A percentile compares a stretch with the other conserved stretches of the same genome.
Evolutionary conservation across 2,888 invertebrate genomes (phyloP).

Genomic region (Conistra vaccinii): DNA sequence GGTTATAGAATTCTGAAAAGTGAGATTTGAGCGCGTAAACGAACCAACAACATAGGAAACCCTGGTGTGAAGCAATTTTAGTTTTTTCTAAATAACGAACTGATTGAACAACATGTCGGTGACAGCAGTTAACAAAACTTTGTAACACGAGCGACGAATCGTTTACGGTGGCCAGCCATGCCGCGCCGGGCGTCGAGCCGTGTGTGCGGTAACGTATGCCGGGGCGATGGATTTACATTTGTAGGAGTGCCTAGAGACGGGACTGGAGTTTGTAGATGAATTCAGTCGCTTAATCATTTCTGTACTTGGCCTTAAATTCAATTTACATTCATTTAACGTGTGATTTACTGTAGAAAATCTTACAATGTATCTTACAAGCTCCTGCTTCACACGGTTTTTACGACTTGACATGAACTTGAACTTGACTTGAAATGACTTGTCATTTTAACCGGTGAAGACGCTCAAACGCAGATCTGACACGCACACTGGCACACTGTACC

Average conservation of each 20-base stretch:
- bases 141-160: background rate
- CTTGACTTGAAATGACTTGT: too few species aligned
- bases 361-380: too few species aligned
- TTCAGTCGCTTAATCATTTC: too few species aligned
- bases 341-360: too few species aligned
- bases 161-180: constrained; percentile 4
- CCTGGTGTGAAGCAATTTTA: background rate
- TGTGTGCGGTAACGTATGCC: background rate
- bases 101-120: background rate
- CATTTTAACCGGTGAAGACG: too few species aligned
- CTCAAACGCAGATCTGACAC: too few species aligned
- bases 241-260: background rate
- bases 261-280: background rate
- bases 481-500: too few species aligned
- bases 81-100: background rate
- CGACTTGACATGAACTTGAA: background rate
- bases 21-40: background rate
- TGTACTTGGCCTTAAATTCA: too few species aligned
- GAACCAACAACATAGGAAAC: background rate
- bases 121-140: background rate
- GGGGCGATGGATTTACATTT: background rate
- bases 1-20: background rate
- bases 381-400: background rate
- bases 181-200: background rate
- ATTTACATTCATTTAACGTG: too few species aligned